Base-by-base conservation (phyloP, 2,888 invertebrate species). In the Onchidella celtica region DNA sequence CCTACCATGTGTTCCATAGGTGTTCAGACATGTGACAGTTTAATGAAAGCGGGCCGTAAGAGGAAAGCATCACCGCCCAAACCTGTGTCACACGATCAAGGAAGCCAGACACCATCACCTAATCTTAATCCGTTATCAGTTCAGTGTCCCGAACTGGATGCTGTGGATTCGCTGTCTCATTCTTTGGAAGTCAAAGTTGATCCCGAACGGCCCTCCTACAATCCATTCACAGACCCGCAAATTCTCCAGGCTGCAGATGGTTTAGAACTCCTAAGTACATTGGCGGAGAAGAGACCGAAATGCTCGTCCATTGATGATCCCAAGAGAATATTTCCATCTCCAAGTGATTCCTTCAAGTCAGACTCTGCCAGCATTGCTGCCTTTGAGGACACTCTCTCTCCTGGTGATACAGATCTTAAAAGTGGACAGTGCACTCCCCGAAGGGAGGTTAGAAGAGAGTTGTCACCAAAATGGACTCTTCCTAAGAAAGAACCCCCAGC, bases 161-260 rank as follows among this genome's bases (percentile, higher is more conserved):
- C 72, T 34, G 47, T 69, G 38, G 73, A 73, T 34, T 47, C 57
- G 0, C 21, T 79, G 32, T 40, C 69, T 14, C 69, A 40, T 34
- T 63, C 34, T 6, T 72, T 79, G 17, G 72, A 79, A 34, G 70
- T 59, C 1, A 79, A 79, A 57, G n/a, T 36, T 6, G 21, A 40
- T 40, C 29, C 40, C 17, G 79, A 79, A 21, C 38, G 65, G 0
- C n/a, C 47, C 27, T 57, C 63, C 61, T 88, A 90, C 83, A 89
- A 90, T 81, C 90, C 90, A 24, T 90, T 89, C 83, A 87, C 87
- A 32, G 91, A 91, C 85, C 90, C 90, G 4, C 89, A 89, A 73
- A 87, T 90, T 68, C 85, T 91, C 6, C 88, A 89, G 79, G 90
- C 90, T 21, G 89, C 89, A 29, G 90, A 90, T 81, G 91, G 91